A percentile compares a stretch with the other conserved stretches of the same genome.
These are phyloP conservation scores for Albula glossodonta DNA, from an alignment of 2,113 vertebrate species.

Conservation along the genomic window DNA sequence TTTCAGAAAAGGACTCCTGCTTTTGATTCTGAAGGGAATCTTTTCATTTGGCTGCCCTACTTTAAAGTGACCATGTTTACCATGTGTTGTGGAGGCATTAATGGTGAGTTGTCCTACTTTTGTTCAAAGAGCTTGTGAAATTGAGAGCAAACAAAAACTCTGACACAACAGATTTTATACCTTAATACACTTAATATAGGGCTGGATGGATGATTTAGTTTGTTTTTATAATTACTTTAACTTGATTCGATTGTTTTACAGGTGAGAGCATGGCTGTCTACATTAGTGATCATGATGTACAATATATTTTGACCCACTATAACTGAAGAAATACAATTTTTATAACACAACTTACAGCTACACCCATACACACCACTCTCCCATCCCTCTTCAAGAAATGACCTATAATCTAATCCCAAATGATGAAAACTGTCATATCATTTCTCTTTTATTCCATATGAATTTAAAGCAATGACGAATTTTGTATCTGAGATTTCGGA, in stretches of 20 bases:
- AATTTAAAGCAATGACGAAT: too few relatives aligned
- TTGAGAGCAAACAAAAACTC: too few relatives aligned
- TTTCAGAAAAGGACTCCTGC: background rate
- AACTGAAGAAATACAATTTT: background rate
- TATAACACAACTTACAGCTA: too few relatives aligned
- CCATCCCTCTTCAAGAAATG: too few relatives aligned
- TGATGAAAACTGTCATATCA: too few relatives aligned
- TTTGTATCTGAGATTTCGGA: too few relatives aligned
- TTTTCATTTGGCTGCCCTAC: background rate
- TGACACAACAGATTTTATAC: too few relatives aligned
- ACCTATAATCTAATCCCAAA: too few relatives aligned
- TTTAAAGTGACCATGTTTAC: background rate
- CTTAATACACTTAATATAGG: background rate
- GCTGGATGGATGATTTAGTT: background rate
- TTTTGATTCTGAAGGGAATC: background rate
- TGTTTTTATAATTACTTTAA: background rate
- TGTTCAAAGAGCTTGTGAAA: background rate
- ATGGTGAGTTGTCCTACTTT: background rate
- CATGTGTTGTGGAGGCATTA: background rate
- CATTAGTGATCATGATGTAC: background rate
- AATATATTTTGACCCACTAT: background rate
- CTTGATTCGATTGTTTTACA: background rate
- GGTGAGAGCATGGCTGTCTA: background rate
- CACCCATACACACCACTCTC: too few relatives aligned
- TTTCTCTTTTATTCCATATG: too few relatives aligned